Percentiles rank a stretch among this genome's conserved stretches.
phyloP scores from a whole-genome alignment of 2,797 vertebrate species.

The Sorex maritimensis region DNA sequence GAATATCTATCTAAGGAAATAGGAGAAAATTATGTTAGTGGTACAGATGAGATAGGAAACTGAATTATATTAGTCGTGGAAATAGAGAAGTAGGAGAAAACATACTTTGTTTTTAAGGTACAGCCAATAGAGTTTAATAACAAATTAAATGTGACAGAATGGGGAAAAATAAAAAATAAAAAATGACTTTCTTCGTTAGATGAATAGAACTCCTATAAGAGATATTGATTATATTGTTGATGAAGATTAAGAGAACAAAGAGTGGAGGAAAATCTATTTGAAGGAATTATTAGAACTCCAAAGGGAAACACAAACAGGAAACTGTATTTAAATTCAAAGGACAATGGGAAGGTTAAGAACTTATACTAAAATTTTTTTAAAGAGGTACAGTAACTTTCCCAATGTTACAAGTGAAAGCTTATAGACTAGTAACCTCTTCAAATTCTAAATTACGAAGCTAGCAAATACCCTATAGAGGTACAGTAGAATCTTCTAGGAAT shows the following conservation, averaged over 20 bases:
- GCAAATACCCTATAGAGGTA: not conserved
- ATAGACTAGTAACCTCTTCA: not conserved
- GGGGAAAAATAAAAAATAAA: not conserved
- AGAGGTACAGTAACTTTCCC: not conserved
- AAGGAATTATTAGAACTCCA: not conserved
- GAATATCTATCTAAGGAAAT: not conserved
- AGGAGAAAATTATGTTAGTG: not conserved
- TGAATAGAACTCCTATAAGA: not conserved
- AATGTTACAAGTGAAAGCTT: not conserved
- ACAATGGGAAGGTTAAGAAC: not conserved
- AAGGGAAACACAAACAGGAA: not conserved
- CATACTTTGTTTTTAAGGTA: too few species aligned
- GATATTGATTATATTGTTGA: slow-evolving; percentile 18
- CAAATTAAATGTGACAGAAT: not conserved
- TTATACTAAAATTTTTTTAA: not conserved
- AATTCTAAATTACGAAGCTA: slow-evolving; percentile 45
- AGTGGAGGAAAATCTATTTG: not conserved
- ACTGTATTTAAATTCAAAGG: not conserved
- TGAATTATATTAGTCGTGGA: not conserved
- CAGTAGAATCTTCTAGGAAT: not conserved
- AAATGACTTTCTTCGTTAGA: not conserved
- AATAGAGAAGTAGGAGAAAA: not conserved
- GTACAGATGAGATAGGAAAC: not conserved
- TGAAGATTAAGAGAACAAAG: not conserved
- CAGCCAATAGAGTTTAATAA: too few species aligned